Percentiles rank a stretch among this genome's conserved stretches.
These are phyloP conservation scores for Carassius gibelio DNA, from an alignment of 2,113 vertebrate species.

Conservation along the genomic window DNA sequence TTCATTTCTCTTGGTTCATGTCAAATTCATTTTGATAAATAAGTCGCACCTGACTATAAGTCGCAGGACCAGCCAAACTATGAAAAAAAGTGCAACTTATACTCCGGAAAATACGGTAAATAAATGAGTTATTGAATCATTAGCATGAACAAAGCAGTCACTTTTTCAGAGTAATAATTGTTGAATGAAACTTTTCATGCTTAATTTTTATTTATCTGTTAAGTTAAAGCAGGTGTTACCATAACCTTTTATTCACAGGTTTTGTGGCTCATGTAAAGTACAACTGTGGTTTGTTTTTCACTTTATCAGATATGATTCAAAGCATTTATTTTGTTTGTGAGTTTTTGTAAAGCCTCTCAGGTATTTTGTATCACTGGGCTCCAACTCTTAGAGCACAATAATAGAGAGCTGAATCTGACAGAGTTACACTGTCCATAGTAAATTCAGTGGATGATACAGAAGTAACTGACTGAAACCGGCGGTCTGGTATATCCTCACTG, in stretches of 20 bases:
- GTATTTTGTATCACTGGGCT: slow-evolving; percentile 16
- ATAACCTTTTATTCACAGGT: neutral
- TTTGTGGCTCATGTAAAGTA: neutral
- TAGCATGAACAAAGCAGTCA: neutral
- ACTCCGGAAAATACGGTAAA: no score
- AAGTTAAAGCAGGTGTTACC: neutral
- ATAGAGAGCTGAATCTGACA: no score
- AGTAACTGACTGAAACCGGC: no score
- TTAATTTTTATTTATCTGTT: neutral
- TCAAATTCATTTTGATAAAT: no score
- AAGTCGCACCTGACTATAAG: no score
- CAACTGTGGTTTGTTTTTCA: neutral
- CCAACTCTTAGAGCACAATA: no score
- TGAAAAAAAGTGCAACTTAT: no score
- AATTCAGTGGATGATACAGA: no score
- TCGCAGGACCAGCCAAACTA: no score
- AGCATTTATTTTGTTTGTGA: neutral
- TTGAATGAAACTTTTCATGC: neutral
- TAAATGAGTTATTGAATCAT: neutral
- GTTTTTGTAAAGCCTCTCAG: neutral
- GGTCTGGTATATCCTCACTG: no score
- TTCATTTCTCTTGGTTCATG: no score
- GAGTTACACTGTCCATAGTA: no score
- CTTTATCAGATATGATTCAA: neutral
- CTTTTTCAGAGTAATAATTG: neutral